phyloP scores from a whole-genome alignment of 2,797 vertebrate species.

The Bradypus variegatus region DNA sequence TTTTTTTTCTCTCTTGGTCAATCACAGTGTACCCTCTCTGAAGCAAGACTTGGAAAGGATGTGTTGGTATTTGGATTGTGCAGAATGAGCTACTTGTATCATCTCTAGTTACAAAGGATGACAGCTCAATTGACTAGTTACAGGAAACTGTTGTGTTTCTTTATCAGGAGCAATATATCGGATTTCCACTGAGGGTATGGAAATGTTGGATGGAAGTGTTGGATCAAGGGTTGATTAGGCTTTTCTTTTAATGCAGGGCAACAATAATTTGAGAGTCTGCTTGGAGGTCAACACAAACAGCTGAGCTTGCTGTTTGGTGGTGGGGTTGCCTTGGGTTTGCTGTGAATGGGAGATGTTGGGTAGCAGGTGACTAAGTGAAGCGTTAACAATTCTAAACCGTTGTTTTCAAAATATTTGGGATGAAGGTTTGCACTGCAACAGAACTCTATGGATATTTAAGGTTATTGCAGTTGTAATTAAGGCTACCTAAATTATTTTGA shows the following conservation, averaged over 20 bases:
- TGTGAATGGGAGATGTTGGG: not conserved
- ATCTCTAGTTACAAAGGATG: constrained; percentile 24
- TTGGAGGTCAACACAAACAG: constrained; percentile 45
- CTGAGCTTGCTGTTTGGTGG: constrained; percentile 41
- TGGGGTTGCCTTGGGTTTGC: constrained; percentile 5
- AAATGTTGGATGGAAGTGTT: not conserved
- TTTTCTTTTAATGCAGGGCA: constrained; percentile 25
- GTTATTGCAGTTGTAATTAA: constrained; percentile 47
- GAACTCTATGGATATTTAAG: constrained; percentile 28
- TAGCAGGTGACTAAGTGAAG: constrained; percentile 26
- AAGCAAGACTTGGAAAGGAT: constrained; percentile 49
- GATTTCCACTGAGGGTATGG: constrained; percentile 1
- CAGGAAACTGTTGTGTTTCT: not conserved
- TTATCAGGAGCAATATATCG: not conserved
- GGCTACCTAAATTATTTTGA: constrained; percentile 18
- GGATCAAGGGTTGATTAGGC: constrained; percentile 16
- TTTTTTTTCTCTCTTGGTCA: constrained; percentile 53
- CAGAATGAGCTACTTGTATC: not conserved
- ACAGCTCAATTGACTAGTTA: constrained; percentile 21
- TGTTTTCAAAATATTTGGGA: constrained; percentile 45
- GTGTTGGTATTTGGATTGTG: not conserved
- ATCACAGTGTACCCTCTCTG: constrained; percentile 34
- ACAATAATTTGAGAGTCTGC: constrained; percentile 29
- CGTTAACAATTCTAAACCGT: constrained; percentile 25
- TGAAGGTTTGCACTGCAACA: constrained; percentile 23